phyloP scores from a whole-genome alignment of 2,113 vertebrate species.

The Mohoua ochrocephala region DNA sequence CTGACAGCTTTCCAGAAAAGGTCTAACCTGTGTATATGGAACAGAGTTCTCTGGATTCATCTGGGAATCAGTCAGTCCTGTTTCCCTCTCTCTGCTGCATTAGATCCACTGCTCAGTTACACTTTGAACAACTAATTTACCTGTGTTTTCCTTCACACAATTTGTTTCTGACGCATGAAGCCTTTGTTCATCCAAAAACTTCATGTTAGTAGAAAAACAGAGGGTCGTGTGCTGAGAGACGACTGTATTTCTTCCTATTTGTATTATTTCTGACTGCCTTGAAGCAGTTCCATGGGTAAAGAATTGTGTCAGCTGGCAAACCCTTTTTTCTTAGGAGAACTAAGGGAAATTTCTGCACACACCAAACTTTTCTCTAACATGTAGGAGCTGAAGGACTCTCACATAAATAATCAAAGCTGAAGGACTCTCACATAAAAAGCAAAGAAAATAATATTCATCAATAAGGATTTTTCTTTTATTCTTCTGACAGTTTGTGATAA shows the following conservation, averaged over 20 bases:
- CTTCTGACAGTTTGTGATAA: not conserved
- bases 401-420: not conserved
- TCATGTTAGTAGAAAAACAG: accelerated
- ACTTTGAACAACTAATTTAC: not conserved
- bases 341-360: not conserved
- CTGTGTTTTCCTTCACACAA: not conserved
- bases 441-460: not conserved
- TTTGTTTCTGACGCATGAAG: not conserved
- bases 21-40: not conserved
- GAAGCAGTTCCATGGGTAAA: not conserved
- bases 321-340: not conserved
- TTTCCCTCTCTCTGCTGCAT: not conserved
- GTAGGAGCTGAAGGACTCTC: not conserved
- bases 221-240: not conserved
- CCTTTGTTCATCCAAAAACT: not conserved
- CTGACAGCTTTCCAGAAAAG: not conserved
- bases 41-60: not conserved
- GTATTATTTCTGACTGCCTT: not conserved
- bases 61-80: not conserved
- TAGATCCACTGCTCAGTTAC: not conserved
- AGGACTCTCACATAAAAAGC: not conserved
- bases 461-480: not conserved
- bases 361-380: not conserved
- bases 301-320: not conserved
- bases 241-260: not conserved